These are phyloP conservation scores for Boloria euphrosyne DNA, from an alignment of 2,888 invertebrate species.

Conservation along the genomic window DNA sequence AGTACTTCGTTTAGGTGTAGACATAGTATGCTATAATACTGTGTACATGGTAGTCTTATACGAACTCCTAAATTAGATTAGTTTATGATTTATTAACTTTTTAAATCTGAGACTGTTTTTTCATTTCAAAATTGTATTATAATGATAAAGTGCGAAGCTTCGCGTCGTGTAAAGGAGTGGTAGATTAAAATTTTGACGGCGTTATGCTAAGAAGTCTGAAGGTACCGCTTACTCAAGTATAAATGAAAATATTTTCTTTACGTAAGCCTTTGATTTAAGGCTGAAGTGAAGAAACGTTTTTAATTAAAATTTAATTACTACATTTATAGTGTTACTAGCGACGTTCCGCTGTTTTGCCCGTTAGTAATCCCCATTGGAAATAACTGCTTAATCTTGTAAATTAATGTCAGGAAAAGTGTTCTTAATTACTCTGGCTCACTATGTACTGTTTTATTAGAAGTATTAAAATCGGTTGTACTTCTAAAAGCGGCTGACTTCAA, in stretches of 20 bases:
- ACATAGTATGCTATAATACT: too few species aligned
- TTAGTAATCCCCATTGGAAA: neutral
- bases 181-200: conserved; percentile 15
- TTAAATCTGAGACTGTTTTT: too few species aligned
- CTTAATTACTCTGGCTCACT: neutral
- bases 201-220: conserved; percentile 8
- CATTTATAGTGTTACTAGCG: conserved; percentile 9
- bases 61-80: too few species aligned
- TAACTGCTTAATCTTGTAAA: neutral
- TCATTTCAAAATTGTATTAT: neutral
- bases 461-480: too few species aligned
- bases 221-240: conserved; percentile 25
- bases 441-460: too few species aligned
- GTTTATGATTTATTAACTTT: too few species aligned
- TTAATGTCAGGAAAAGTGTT: neutral
- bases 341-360: neutral
- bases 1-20: too few species aligned
- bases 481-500: too few species aligned
- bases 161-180: conserved; percentile 2
- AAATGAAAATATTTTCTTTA: conserved; percentile 25
- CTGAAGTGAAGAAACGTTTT: conserved; percentile 16
- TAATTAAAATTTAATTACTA: conserved; percentile 26
- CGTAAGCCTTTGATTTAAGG: conserved; percentile 24
- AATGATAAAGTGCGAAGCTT: neutral
- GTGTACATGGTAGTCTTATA: too few species aligned